Base-by-base conservation (phyloP, 1,140 invertebrate genomes). In the Diorhabda carinulata region DNA sequence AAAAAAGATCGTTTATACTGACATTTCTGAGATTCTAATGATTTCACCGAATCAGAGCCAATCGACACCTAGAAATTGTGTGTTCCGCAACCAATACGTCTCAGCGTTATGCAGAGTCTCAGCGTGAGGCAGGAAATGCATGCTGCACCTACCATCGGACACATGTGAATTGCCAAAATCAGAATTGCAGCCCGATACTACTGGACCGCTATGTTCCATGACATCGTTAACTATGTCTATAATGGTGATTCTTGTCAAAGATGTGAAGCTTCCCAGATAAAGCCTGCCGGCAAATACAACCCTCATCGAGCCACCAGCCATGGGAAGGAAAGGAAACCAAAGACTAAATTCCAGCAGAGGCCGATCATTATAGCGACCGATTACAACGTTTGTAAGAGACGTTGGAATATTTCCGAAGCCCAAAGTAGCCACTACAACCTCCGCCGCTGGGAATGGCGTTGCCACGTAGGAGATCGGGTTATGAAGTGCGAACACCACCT, bases 271-370 rank as follows among this genome's bases (percentile, higher is more conserved):
- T 70, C 64, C 8, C 79, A 80, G 43, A 69, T 73, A 43, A 25
- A 61, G n/a, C 68, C 77, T 3, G 5, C 64, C 65, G 5, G 81
- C 78, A 40, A 65, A 70, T 82, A 82, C 79, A 74, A 75, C 7
- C 62, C 69, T 56, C 70, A 73, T 3, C 61, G 74, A 76, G 56
- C 52, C 43, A 0, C 68, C 45, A 63, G 41, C 78, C 76, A 3
- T 83, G 79, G 77, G 73, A 81, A 58, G 76, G 25, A 25, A 25
- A 25, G 25, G 0, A 25, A 25, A 25, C 25, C 25, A 25, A 25
- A 25, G 25, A 25, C 25, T 25, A 25, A 25, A 25, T 25, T 25
- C 25, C 25, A 25, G 25, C 25, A 25, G 25, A 25, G 25, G 25
- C 25, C 1, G 25, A 25, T 1, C 25, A 25, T 25, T 25, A 25